Conservation (phyloP, 2,888 invertebrate species). For the Ernsta delagoae region DNA sequence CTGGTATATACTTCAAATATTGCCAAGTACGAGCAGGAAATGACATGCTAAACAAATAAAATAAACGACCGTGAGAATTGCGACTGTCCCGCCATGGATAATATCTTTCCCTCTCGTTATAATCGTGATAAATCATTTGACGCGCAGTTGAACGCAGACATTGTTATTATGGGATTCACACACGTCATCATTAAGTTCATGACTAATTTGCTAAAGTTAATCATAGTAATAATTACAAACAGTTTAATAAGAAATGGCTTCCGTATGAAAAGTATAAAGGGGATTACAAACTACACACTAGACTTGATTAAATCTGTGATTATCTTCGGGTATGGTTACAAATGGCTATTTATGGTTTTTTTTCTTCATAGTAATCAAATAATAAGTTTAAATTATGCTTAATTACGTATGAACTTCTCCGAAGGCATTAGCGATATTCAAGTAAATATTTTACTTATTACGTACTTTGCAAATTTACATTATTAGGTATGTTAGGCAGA, state of each 20-base stretch:
- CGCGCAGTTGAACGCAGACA: conserved; percentile 58
- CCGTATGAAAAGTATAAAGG: not conserved
- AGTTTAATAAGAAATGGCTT: not conserved
- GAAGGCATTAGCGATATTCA: no score
- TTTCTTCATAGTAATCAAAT: no score
- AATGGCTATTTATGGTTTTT: no score
- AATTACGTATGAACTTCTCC: no score
- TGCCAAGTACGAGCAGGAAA: conserved; percentile 57
- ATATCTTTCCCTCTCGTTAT: conserved; percentile 58
- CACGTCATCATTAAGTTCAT: conserved; percentile 51
- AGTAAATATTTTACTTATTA: no score
- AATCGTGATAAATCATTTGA: conserved; percentile 70
- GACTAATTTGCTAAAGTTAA: conserved; percentile 11
- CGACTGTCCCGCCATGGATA: conserved; percentile 59
- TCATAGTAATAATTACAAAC: not conserved
- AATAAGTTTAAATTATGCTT: no score
- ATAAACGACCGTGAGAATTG: conserved; percentile 64
- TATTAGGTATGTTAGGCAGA: no score
- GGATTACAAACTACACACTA: not conserved
- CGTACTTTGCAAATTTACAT: no score
- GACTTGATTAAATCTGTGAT: no score
- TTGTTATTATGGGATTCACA: conserved; percentile 57
- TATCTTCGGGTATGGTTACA: no score
- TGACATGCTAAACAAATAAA: conserved; percentile 57
- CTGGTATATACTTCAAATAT: conserved; percentile 53